Evolutionary conservation across 2,797 vertebrate genomes (phyloP).

Genomic region (Labeo calbasu): DNA sequence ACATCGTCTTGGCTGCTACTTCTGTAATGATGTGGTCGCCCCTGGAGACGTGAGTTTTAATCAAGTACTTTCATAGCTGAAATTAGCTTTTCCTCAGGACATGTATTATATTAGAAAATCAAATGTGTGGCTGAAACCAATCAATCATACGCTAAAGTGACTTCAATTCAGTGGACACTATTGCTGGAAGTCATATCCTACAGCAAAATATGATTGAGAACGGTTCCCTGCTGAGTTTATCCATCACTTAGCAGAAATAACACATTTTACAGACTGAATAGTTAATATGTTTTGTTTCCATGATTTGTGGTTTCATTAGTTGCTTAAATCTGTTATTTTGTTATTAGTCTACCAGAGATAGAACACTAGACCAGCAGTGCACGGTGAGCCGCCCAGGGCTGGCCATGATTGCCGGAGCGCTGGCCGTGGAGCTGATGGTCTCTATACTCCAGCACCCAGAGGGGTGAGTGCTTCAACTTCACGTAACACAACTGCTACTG

Average conservation of each 20-base stretch:
- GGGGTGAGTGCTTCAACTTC: constrained; percentile 79
- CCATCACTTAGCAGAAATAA: neutral
- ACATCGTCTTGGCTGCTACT: constrained; percentile 97
- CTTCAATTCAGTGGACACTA: neutral
- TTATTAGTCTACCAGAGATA: constrained; percentile 92
- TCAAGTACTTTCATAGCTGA: neutral
- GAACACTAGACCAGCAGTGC: constrained; percentile 97
- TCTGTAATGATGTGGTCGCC: constrained; percentile 98
- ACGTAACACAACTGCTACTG: neutral
- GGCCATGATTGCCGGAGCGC: constrained; percentile 93
- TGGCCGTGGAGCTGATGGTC: constrained; percentile 96
- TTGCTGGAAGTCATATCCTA: neutral
- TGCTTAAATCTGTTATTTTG: neutral
- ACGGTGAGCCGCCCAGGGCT: constrained; percentile 95
- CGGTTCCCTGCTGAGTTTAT: neutral
- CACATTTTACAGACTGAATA: no score
- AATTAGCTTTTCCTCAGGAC: constrained; percentile 4
- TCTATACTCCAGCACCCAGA: constrained; percentile 95
- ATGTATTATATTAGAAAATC: neutral
- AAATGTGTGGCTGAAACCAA: neutral
- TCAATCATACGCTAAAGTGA: neutral
- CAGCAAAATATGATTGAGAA: neutral
- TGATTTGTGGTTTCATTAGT: neutral
- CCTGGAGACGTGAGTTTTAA: constrained; percentile 91
- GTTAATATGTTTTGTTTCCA: neutral